Percentiles rank a stretch among this genome's conserved stretches.
Conservation (phyloP, 1,140 invertebrate species). For the Cotesia typhae region DNA sequence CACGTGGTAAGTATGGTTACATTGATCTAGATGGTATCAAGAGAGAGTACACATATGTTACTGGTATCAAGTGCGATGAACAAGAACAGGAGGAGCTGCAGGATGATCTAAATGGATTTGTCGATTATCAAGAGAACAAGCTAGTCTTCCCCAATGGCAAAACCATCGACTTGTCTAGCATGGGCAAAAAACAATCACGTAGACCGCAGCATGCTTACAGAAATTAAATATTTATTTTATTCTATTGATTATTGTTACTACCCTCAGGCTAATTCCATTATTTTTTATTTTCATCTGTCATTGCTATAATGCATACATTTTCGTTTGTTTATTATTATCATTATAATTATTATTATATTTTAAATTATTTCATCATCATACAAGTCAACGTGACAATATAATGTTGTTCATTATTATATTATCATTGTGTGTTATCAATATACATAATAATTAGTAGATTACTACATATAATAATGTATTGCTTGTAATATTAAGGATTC, state of each 20-base stretch:
- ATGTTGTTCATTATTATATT: neutral
- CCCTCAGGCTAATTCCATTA: neutral
- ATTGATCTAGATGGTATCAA: constrained; percentile 81
- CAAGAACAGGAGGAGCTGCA: constrained; percentile 66
- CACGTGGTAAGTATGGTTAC: constrained; percentile 83
- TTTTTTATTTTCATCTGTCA: neutral
- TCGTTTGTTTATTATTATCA: neutral
- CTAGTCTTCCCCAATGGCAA: constrained; percentile 76
- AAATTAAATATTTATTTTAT: constrained; percentile 43
- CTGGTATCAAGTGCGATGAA: constrained; percentile 74
- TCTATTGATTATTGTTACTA: constrained; percentile 19
- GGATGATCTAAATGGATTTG: constrained; percentile 68
- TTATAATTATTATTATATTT: neutral
- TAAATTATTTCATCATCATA: neutral
- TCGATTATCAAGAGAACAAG: constrained; percentile 77
- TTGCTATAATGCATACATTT: neutral
- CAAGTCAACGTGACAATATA: constrained; percentile 6
- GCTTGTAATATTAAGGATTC: constrained; percentile 12
- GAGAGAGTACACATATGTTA: constrained; percentile 77
- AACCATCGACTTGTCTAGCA: constrained; percentile 73
- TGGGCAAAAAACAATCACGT: constrained; percentile 76
- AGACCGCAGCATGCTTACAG: constrained; percentile 64
- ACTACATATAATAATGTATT: neutral
- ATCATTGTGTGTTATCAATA: constrained; percentile 3
- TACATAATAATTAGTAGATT: neutral